A percentile compares a stretch with the other conserved stretches of the same genome.
These are phyloP conservation scores for Ciconia boyciana DNA, from an alignment of 2,113 vertebrate genomes.

Conservation along the genomic window DNA sequence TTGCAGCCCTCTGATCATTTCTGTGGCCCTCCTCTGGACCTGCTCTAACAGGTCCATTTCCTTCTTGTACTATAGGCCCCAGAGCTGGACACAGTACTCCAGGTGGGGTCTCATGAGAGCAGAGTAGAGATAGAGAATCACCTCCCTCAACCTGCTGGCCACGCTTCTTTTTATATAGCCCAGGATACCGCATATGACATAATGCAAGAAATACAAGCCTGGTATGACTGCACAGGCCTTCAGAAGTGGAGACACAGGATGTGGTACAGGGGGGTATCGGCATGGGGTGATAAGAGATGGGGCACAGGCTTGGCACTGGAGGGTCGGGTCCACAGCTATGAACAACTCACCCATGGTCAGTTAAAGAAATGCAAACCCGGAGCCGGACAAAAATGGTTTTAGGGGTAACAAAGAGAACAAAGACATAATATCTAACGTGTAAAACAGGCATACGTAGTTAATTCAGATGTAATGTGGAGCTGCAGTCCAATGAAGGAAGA, in stretches of 20 bases:
- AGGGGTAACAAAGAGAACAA: neutral
- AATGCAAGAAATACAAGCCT: neutral
- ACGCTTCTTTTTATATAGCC: neutral
- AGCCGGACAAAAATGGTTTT: neutral
- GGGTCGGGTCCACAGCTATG: neutral
- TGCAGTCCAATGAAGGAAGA: neutral
- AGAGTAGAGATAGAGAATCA: neutral
- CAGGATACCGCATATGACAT: too few relatives aligned
- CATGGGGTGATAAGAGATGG: neutral
- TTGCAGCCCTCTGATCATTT: neutral
- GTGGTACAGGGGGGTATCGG: neutral
- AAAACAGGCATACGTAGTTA: neutral
- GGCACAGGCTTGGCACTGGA: neutral
- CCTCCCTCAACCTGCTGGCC: neutral
- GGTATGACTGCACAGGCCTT: neutral
- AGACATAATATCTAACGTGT: neutral
- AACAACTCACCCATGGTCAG: neutral
- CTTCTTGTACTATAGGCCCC: neutral
- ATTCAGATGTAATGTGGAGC: neutral
- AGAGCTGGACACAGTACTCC: neutral
- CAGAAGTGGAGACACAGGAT: neutral
- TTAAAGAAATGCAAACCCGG: neutral
- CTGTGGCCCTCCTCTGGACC: neutral
- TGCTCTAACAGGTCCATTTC: neutral
- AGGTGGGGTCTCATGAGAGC: neutral